Conservation (phyloP, 2,113 vertebrate genomes). For the Sylvietta virens region DNA sequence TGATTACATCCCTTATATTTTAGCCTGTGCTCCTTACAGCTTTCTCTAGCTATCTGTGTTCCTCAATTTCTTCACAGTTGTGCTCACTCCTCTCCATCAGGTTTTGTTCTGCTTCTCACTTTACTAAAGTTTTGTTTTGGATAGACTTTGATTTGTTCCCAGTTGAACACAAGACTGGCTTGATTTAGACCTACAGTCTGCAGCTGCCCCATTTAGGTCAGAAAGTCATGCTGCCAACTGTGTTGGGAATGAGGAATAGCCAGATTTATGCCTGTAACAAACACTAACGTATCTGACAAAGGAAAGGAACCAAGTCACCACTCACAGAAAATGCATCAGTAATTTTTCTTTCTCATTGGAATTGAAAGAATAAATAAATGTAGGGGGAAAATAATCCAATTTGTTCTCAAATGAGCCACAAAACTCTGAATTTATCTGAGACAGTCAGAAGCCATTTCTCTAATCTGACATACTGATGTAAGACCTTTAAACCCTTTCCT, state of each 20-base stretch:
- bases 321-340: background rate
- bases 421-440: background rate
- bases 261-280: background rate
- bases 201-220: background rate
- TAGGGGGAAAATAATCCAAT: background rate
- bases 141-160: background rate
- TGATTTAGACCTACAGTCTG: background rate
- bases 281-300: background rate
- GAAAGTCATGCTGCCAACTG: background rate
- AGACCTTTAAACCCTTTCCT: background rate
- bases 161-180: background rate
- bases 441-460: background rate
- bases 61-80: background rate
- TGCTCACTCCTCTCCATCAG: background rate
- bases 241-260: background rate
- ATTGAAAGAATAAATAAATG: background rate
- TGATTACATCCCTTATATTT: background rate
- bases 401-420: background rate
- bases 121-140: background rate
- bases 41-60: background rate
- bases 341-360: background rate
- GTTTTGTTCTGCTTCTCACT: background rate
- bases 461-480: background rate
- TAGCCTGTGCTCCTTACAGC: background rate
- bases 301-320: background rate